Conservation (phyloP, 1,140 invertebrate species). For the Pemphigus obesinymphae region DNA sequence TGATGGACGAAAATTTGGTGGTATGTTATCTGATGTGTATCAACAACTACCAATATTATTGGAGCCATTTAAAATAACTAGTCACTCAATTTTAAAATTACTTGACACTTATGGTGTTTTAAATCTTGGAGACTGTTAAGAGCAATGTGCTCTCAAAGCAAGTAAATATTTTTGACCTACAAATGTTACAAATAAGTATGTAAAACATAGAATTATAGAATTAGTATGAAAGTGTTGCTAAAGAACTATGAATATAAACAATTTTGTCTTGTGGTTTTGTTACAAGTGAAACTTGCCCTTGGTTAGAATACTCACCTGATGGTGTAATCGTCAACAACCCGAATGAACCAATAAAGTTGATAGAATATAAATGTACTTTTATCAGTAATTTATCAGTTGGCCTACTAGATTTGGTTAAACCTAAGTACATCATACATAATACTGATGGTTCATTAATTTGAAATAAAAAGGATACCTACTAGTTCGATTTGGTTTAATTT, state of each 20-base stretch:
- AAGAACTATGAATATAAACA: not conserved
- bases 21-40: too few species aligned
- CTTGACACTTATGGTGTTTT: too few species aligned
- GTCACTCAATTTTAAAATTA: too few species aligned
- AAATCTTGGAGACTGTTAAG: too few species aligned
- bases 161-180: not conserved
- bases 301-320: not conserved
- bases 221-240: not conserved
- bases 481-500: not conserved
- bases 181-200: not conserved
- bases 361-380: not conserved
- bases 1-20: too few species aligned
- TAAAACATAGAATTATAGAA: not conserved
- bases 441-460: not conserved
- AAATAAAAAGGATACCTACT: too few species aligned
- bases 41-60: too few species aligned
- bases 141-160: not conserved
- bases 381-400: not conserved
- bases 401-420: not conserved
- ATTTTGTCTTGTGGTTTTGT: not conserved
- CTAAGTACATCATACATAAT: not conserved
- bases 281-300: not conserved
- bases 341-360: not conserved
- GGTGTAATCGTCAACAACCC: not conserved
- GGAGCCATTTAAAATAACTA: too few species aligned